These are phyloP conservation scores for Calypte anna DNA, from an alignment of 2,113 vertebrate genomes.

Conservation along the genomic window DNA sequence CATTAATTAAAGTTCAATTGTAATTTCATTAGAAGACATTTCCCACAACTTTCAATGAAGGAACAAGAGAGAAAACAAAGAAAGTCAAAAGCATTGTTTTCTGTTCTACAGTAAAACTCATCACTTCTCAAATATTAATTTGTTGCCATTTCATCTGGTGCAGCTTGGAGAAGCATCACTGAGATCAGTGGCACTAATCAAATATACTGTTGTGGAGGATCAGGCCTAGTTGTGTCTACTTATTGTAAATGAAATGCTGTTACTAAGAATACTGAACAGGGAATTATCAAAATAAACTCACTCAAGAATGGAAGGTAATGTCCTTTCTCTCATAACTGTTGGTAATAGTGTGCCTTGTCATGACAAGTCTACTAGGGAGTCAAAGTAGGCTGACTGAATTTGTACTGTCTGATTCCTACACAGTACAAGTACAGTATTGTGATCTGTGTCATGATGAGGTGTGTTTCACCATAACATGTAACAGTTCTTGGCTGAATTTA, in stretches of 20 bases:
- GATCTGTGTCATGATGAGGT: neutral
- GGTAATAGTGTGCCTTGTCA: slow-evolving; percentile 54
- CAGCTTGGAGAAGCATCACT: neutral
- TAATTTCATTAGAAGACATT: neutral
- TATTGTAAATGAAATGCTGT: neutral
- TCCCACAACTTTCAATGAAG: neutral
- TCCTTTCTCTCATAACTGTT: slow-evolving; percentile 3
- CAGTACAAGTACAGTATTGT: neutral
- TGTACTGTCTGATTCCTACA: slow-evolving; percentile 21
- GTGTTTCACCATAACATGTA: neutral
- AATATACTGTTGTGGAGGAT: neutral
- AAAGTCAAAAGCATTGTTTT: neutral
- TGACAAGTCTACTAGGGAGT: slow-evolving; percentile 28
- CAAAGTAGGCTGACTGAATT: slow-evolving; percentile 34
- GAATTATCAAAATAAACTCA: neutral
- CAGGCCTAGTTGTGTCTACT: neutral
- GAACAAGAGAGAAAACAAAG: neutral
- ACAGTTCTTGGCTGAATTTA: slow-evolving; percentile 14
- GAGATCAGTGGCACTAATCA: neutral
- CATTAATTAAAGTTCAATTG: rapidly evolving
- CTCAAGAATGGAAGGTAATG: neutral
- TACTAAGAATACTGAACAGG: neutral
- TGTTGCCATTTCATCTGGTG: neutral
- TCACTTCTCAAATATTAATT: neutral
- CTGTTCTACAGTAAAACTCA: neutral